Evolutionary conservation across 2,797 vertebrate genomes (phyloP).

Genomic region (Scomberomorus guttatus): DNA sequence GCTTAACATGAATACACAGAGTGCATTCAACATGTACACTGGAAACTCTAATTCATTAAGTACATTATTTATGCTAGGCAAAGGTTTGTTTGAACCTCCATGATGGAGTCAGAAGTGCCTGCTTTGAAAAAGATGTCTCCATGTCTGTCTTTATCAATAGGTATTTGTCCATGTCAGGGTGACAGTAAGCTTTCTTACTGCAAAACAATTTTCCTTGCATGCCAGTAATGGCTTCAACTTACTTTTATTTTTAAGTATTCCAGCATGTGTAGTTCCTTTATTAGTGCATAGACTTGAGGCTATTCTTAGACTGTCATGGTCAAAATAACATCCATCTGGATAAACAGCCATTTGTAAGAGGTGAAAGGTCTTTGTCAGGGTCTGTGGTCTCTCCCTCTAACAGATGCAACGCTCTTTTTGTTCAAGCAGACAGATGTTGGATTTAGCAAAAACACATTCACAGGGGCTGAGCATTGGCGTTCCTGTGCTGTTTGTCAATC

Average conservation of each 20-base stretch:
- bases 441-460: constrained; percentile 56
- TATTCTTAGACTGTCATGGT: constrained; percentile 49
- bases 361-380: constrained; percentile 59
- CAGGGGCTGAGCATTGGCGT: constrained; percentile 19
- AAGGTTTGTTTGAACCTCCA: not conserved
- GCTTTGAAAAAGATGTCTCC: not conserved
- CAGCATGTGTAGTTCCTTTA: not conserved
- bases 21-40: not conserved
- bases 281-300: not conserved
- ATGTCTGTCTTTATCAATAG: not conserved
- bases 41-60: not conserved
- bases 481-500: constrained; percentile 25
- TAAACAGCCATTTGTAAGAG: constrained; percentile 65
- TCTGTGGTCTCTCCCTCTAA: constrained; percentile 40
- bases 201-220: no score
- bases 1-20: not conserved
- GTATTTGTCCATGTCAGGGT: not conserved
- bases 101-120: not conserved
- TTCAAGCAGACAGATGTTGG: constrained; percentile 63
- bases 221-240: not conserved
- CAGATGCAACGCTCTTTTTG: constrained; percentile 47
- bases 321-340: constrained; percentile 73
- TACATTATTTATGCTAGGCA: not conserved
- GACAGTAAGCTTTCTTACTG: not conserved
- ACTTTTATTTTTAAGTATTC: not conserved